Evolutionary conservation across 2,888 invertebrate genomes (phyloP).

Genomic region (Ellobium chinense): DNA sequence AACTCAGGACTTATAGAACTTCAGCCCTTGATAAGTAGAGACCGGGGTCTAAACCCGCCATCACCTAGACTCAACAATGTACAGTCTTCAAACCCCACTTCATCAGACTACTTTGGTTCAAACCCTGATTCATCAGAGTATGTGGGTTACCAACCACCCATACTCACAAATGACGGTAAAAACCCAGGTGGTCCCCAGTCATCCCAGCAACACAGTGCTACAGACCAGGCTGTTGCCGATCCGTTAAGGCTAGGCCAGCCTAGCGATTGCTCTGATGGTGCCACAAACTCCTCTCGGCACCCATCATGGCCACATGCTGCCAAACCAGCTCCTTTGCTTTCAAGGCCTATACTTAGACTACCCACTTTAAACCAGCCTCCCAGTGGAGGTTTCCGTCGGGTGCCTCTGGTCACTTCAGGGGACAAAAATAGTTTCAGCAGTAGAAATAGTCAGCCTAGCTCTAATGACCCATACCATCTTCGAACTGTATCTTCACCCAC

Average conservation of each 20-base stretch:
- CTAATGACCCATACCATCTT: neutral
- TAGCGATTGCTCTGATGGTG: neutral
- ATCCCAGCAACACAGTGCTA: conserved; percentile 4
- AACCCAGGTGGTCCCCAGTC: conserved; percentile 4
- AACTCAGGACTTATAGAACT: conserved; percentile 39
- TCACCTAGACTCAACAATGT: conserved; percentile 27
- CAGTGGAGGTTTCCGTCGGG: conserved; percentile 27
- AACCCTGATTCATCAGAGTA: conserved; percentile 17
- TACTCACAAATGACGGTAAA: conserved; percentile 7
- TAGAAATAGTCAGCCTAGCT: conserved; percentile 13
- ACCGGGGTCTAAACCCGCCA: neutral
- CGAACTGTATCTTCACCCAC: neutral
- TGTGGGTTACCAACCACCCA: conserved; percentile 6
- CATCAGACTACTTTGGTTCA: conserved; percentile 19
- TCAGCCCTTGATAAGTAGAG: conserved; percentile 39
- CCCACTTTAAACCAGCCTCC: conserved; percentile 39
- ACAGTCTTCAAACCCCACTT: conserved; percentile 15
- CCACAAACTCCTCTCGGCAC: neutral
- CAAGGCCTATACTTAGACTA: conserved; percentile 19
- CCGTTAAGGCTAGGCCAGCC: conserved; percentile 2
- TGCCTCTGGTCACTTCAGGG: conserved; percentile 14
- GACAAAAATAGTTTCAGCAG: conserved; percentile 34
- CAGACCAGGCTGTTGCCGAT: conserved; percentile 4
- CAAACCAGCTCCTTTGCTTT: neutral
- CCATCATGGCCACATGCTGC: neutral